These are phyloP conservation scores for Brachyptera putata DNA, from an alignment of 2,888 invertebrate genomes.

Conservation along the genomic window DNA sequence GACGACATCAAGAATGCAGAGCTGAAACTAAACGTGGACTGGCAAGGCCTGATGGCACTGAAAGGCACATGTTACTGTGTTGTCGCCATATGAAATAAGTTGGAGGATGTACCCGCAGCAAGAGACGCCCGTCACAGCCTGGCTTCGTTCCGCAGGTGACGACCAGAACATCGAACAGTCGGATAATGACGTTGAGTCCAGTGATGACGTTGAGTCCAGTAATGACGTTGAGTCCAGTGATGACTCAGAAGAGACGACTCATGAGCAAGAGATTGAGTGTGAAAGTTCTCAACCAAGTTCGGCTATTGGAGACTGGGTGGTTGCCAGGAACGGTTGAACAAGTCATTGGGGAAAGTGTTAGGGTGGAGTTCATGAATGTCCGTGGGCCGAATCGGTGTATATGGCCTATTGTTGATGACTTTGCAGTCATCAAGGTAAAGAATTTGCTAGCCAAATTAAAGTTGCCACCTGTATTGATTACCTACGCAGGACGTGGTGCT, in stretches of 20 bases:
- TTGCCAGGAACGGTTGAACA: neutral
- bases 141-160: too few species aligned
- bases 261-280: too few species aligned
- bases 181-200: too few species aligned
- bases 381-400: neutral
- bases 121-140: neutral
- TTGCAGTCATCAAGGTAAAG: neutral
- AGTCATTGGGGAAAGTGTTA: neutral
- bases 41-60: neutral
- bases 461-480: neutral
- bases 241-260: neutral
- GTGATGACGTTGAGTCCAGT: neutral
- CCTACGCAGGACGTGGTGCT: neutral
- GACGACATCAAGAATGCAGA: neutral
- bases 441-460: neutral
- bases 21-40: neutral
- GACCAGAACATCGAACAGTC: too few species aligned
- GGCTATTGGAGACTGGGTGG: slow-evolving; percentile 3
- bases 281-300: neutral
- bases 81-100: neutral
- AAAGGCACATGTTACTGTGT: neutral
- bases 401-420: slow-evolving; percentile 2
- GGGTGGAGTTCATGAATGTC: slow-evolving; percentile 6
- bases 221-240: too few species aligned
- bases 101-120: neutral